Evolutionary conservation across 64 coral and sea anemone species (phyloP).

Genomic region (Pocillopora damicornis): DNA sequence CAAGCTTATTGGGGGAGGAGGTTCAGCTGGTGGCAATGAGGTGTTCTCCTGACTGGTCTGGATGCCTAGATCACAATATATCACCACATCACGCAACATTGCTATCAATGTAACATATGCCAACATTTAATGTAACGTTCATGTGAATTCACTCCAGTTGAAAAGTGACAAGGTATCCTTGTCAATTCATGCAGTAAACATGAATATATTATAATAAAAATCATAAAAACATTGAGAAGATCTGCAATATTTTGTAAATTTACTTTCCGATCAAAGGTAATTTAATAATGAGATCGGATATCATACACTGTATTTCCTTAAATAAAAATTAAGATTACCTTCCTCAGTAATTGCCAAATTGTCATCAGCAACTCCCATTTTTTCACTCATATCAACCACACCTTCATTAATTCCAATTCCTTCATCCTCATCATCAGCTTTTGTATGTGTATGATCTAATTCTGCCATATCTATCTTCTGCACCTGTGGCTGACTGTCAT

Average conservation of each 20-base stretch:
- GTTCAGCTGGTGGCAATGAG: neutral
- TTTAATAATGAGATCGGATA: no score
- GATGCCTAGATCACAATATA: neutral
- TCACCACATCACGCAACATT: neutral
- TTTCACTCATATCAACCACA: conserved; percentile 3
- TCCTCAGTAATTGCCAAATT: neutral
- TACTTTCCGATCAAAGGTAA: no score
- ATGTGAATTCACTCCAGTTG: no score
- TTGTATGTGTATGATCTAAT: neutral
- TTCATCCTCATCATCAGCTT: conserved; percentile 17
- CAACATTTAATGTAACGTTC: no score
- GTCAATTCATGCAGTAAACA: no score
- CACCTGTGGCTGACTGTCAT: neutral
- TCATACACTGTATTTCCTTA: no score
- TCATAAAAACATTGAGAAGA: no score
- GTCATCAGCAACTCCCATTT: neutral
- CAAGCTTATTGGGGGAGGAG: conserved; percentile 65
- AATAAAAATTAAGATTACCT: neutral
- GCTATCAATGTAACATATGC: no score
- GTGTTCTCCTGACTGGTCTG: neutral
- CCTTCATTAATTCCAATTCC: conserved; percentile 20
- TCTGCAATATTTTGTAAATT: no score
- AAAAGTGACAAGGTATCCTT: no score
- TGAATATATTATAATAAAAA: no score
- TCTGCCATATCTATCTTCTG: neutral